Conservation (phyloP, 2,797 vertebrate species). For the Halcyon smyrnensis region DNA sequence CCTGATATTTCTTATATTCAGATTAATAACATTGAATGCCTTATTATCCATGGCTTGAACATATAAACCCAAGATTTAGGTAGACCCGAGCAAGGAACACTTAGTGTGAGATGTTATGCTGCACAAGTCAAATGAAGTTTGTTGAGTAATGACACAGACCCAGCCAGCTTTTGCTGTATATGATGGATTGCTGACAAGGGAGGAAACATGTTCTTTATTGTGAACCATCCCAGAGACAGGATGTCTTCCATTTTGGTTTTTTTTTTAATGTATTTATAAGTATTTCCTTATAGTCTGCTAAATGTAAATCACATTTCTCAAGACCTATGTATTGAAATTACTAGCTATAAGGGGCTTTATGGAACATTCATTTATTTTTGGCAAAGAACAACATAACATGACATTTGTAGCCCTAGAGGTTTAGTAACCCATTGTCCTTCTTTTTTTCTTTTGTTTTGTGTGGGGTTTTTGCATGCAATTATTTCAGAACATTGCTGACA, state of each 20-base stretch:
- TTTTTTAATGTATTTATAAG: neutral
- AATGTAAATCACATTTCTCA: neutral
- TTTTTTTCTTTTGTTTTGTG: neutral
- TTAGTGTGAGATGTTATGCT: fast-evolving
- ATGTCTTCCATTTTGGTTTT: neutral
- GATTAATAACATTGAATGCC: neutral
- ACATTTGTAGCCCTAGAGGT: neutral
- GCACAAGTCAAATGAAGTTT: neutral
- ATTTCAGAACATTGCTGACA: neutral
- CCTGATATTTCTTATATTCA: neutral
- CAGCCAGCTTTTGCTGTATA: neutral
- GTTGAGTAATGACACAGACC: neutral
- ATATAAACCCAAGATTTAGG: neutral
- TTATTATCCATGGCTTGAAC: neutral
- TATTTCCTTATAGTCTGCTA: neutral
- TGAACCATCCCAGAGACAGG: neutral
- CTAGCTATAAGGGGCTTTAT: neutral
- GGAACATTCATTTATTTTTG: neutral
- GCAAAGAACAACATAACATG: neutral
- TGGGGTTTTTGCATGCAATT: fast-evolving
- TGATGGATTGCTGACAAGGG: neutral
- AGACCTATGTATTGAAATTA: neutral
- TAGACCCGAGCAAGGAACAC: neutral
- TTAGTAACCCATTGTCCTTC: neutral
- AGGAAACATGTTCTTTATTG: neutral